Evolutionary conservation across 2,797 vertebrate species (phyloP).

Genomic region (Anguilla anguilla): DNA sequence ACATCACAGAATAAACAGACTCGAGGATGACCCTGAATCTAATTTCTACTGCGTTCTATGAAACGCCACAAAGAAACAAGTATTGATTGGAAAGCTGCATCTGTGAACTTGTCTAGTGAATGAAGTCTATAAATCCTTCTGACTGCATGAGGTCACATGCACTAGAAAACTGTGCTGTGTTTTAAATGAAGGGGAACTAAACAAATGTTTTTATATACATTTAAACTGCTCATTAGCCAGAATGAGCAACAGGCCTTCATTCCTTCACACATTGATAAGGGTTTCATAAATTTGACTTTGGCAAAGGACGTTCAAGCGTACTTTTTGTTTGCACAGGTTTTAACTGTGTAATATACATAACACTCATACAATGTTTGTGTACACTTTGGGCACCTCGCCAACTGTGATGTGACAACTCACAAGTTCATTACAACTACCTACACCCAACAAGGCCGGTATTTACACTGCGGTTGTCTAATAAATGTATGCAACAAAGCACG

Average conservation of each 20-base stretch:
- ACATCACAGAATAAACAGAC: background rate
- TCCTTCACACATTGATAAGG: background rate
- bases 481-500: no score
- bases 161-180: background rate
- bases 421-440: no score
- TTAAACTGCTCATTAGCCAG: background rate
- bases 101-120: background rate
- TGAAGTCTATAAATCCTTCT: background rate
- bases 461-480: no score
- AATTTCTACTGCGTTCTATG: background rate
- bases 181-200: background rate
- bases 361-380: background rate
- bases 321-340: background rate
- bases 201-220: background rate
- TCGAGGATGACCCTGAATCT: background rate
- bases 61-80: background rate
- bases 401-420: no score
- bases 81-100: background rate
- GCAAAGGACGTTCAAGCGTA: background rate
- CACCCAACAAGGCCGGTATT: no score
- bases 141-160: background rate
- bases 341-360: background rate
- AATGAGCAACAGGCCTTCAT: background rate
- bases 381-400: background rate
- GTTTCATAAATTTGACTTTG: background rate